Percentiles rank a stretch among this genome's conserved stretches.
Evolutionary conservation across 2,113 vertebrate species (phyloP).

Genomic region (Xyliphius kryptos): DNA sequence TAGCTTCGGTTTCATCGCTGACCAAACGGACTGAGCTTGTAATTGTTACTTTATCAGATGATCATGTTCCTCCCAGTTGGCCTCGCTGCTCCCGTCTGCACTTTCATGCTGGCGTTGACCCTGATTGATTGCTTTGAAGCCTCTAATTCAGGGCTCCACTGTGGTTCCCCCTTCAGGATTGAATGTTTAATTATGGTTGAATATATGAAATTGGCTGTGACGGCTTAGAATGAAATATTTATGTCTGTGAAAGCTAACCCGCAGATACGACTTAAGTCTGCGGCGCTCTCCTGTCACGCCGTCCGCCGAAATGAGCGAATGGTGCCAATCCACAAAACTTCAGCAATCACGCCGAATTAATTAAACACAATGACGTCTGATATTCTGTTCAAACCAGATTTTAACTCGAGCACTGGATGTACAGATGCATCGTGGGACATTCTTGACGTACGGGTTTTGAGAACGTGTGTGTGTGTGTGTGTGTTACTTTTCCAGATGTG

Average conservation of each 20-base stretch:
- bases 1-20: too few relatives aligned
- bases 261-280: conserved; percentile 17
- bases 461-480: not conserved
- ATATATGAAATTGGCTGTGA: conserved; percentile 35
- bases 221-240: conserved; percentile 28
- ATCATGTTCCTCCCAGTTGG: not conserved
- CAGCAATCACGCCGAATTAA: conserved; percentile 5
- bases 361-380: conserved; percentile 7
- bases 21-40: not conserved
- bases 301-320: not conserved
- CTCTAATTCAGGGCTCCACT: conserved; percentile 27
- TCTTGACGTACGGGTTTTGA: conserved; percentile 3
- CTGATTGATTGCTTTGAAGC: conserved; percentile 33
- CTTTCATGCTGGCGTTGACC: conserved; percentile 11
- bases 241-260: conserved; percentile 22
- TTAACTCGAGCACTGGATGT: not conserved
- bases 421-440: conserved; percentile 17
- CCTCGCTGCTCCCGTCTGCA: conserved; percentile 1
- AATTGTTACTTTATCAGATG: conserved; percentile 4
- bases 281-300: conserved; percentile 21
- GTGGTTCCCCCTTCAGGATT: conserved; percentile 30
- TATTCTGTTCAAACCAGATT: conserved; percentile 2
- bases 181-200: conserved; percentile 40
- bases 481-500: conserved; percentile 33
- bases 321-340: conserved; percentile 3